A percentile compares a stretch with the other conserved stretches of the same genome.
phyloP scores from a whole-genome alignment of 2,888 invertebrate genomes.

The Glyphotaelius pellucidus region DNA sequence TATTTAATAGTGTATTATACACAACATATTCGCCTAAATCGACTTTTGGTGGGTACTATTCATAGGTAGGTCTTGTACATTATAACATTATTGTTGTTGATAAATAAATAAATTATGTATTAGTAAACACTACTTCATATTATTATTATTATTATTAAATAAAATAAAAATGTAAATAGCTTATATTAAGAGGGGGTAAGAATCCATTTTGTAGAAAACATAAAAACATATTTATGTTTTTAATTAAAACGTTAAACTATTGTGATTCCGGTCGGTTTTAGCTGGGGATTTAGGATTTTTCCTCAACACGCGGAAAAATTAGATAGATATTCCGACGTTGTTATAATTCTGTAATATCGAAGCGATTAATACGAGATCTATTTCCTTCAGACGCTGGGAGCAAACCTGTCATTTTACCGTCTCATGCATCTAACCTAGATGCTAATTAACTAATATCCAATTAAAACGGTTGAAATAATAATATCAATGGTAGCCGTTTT shows the following conservation, averaged over 20 bases:
- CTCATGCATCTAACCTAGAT: neutral
- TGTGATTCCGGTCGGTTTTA: conserved; percentile 28
- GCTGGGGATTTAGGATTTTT: conserved; percentile 4
- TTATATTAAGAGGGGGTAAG: conserved; percentile 10
- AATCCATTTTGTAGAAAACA: conserved; percentile 14
- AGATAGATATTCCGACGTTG: conserved; percentile 28
- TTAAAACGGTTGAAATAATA: neutral
- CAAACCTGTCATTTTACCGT: neutral
- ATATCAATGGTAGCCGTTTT: conserved; percentile 19
- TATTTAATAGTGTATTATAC: conserved; percentile 65
- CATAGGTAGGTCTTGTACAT: conserved; percentile 63
- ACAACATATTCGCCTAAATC: conserved; percentile 63
- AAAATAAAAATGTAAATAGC: conserved; percentile 43
- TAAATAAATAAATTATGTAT: conserved; percentile 62
- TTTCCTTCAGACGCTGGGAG: neutral
- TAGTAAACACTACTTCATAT: conserved; percentile 35
- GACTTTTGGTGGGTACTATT: conserved; percentile 65
- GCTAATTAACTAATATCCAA: neutral
- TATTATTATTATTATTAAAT: neutral
- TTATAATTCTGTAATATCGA: neutral
- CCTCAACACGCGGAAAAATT: conserved; percentile 5
- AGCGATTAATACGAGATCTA: neutral
- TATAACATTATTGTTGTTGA: conserved; percentile 64
- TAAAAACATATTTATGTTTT: conserved; percentile 24
- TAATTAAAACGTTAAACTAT: conserved; percentile 33